A percentile compares a stretch with the other conserved stretches of the same genome.
Evolutionary conservation across 2,113 vertebrate species (phyloP).

Genomic region (Anseranas semipalmata): DNA sequence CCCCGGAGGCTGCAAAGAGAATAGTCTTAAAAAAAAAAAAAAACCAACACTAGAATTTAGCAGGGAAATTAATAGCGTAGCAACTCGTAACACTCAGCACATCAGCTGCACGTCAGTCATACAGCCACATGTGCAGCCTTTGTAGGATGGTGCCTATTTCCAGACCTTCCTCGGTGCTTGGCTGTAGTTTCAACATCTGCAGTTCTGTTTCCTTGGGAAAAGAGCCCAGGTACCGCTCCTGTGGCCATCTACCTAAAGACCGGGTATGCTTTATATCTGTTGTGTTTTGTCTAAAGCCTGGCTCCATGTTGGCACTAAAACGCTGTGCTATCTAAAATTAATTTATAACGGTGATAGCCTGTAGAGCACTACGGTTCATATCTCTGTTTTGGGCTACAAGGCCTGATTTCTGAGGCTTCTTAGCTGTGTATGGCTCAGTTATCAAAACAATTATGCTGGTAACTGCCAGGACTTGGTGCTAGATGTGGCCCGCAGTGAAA

Average conservation of each 20-base stretch:
- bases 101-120: neutral
- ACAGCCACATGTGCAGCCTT: neutral
- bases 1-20: conserved; percentile 21
- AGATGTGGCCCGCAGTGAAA: neutral
- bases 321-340: neutral
- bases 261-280: neutral
- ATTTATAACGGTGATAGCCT: neutral
- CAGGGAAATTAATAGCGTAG: conserved; percentile 21
- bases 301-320: neutral
- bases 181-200: neutral
- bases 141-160: neutral
- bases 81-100: neutral
- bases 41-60: neutral
- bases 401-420: neutral
- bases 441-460: accelerated
- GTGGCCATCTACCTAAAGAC: neutral
- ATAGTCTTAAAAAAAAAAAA: neutral
- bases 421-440: neutral
- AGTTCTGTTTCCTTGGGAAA: neutral
- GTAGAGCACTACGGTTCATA: neutral
- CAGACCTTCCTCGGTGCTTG: neutral
- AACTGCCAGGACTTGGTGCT: neutral
- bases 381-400: neutral
- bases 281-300: neutral
- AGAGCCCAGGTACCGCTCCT: neutral